phyloP scores from a whole-genome alignment of 1,140 invertebrate genomes.

The Leptinotarsa defecta region DNA sequence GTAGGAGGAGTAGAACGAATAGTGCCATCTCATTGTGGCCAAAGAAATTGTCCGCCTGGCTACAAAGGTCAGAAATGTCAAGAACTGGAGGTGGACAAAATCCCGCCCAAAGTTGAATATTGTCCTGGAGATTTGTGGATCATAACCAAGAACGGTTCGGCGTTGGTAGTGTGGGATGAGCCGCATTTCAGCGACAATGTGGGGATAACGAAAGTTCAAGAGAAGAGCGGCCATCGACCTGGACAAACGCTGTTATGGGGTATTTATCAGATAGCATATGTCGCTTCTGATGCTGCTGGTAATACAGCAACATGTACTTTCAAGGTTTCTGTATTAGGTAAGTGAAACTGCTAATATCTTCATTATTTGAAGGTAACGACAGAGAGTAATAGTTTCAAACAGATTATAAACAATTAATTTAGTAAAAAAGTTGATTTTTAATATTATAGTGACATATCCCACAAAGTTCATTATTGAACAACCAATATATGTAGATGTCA shows the following conservation, averaged over 20 bases:
- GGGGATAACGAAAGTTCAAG: slow-evolving; percentile 76
- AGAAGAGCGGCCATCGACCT: slow-evolving; percentile 84
- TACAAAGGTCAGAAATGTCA: slow-evolving; percentile 84
- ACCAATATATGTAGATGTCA: too few species aligned
- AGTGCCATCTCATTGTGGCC: slow-evolving; percentile 89
- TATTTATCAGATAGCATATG: slow-evolving; percentile 89
- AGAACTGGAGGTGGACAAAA: slow-evolving; percentile 71
- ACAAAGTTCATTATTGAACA: too few species aligned
- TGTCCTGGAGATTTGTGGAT: slow-evolving; percentile 95
- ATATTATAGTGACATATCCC: too few species aligned
- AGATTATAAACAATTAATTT: too few species aligned
- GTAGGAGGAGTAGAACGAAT: slow-evolving; percentile 87
- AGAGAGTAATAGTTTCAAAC: too few species aligned
- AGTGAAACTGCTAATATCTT: neutral
- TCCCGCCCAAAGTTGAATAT: slow-evolving; percentile 82
- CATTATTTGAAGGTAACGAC: neutral
- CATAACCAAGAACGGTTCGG: slow-evolving; percentile 88
- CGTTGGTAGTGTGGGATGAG: slow-evolving; percentile 92
- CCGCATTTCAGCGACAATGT: slow-evolving; percentile 90
- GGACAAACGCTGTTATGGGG: slow-evolving; percentile 93
- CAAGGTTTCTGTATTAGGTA: slow-evolving; percentile 88
- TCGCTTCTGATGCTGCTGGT: slow-evolving; percentile 88
- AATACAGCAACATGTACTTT: slow-evolving; percentile 92
- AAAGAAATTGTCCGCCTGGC: slow-evolving; percentile 82
- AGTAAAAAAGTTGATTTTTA: too few species aligned